Evolutionary conservation across 2,797 vertebrate species (phyloP).

Genomic region (Falco columbarius): DNA sequence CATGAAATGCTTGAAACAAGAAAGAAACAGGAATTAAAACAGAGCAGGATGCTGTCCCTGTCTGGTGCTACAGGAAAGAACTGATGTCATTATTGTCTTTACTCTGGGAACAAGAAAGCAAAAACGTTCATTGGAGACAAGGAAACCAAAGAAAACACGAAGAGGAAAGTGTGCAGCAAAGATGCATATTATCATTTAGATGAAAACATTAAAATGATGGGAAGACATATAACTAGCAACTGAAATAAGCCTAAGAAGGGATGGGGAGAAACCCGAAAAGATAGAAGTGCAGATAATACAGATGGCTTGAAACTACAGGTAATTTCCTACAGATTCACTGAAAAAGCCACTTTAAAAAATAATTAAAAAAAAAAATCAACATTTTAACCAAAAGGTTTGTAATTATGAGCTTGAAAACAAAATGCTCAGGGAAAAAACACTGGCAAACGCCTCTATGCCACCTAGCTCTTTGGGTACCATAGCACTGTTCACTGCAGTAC

Average conservation of each 20-base stretch:
- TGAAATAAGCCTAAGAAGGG: neutral
- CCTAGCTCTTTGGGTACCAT: neutral
- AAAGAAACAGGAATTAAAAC: constrained; percentile 17
- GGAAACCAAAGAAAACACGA: constrained; percentile 26
- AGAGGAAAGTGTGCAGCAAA: neutral
- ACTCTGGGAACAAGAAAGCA: neutral
- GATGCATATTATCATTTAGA: neutral
- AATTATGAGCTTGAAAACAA: neutral
- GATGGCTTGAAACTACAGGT: neutral
- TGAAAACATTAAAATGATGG: neutral
- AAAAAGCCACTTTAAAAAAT: neutral
- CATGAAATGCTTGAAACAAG: neutral
- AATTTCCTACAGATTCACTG: neutral
- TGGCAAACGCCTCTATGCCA: neutral
- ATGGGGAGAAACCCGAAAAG: neutral
- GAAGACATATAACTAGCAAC: neutral
- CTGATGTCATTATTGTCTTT: neutral
- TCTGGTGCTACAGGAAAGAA: neutral
- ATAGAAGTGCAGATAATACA: neutral
- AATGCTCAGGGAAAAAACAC: neutral
- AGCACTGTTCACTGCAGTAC: neutral
- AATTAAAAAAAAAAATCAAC: neutral
- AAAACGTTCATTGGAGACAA: neutral
- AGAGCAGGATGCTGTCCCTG: neutral
- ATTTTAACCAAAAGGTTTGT: neutral